These are phyloP conservation scores for Drosophila nasuta DNA, from an alignment of 1,140 invertebrate genomes.

Conservation along the genomic window DNA sequence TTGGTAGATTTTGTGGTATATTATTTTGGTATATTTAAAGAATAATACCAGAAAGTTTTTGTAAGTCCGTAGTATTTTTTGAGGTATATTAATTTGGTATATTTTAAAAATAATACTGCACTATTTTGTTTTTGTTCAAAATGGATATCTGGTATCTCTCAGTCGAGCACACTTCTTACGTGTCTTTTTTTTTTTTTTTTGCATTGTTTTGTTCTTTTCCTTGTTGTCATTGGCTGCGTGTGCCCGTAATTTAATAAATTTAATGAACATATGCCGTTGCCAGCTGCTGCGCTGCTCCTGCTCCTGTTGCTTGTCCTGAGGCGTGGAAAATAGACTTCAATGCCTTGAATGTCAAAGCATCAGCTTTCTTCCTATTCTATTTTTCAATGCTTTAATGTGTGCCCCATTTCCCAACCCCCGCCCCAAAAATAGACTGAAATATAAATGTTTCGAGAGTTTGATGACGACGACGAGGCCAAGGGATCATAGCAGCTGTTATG, in stretches of 20 bases:
- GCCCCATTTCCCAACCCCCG: background rate
- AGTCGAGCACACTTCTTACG: too few species aligned
- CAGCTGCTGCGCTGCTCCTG: slow-evolving; percentile 19
- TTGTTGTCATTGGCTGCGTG: slow-evolving; percentile 43
- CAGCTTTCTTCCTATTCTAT: slow-evolving; percentile 15
- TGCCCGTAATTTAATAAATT: slow-evolving; percentile 79
- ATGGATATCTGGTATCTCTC: too few species aligned
- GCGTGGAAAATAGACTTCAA: slow-evolving; percentile 45
- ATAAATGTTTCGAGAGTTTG: slow-evolving; percentile 46
- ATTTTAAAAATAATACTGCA: too few species aligned
- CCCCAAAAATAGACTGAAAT: slow-evolving; percentile 43
- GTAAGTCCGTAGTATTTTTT: too few species aligned
- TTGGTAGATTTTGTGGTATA: too few species aligned
- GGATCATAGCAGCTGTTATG: background rate
- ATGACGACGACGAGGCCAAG: slow-evolving; percentile 12
- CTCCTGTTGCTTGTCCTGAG: slow-evolving; percentile 17
- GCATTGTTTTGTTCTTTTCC: background rate
- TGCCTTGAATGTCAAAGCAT: slow-evolving; percentile 20
- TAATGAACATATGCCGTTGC: slow-evolving; percentile 77
- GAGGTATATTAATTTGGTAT: too few species aligned
- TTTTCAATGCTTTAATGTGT: slow-evolving; percentile 43
- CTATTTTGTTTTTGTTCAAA: too few species aligned
- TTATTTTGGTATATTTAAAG: too few species aligned
- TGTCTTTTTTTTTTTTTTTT: too few species aligned
- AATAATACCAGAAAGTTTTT: too few species aligned